A percentile compares a stretch with the other conserved stretches of the same genome.
phyloP scores from a whole-genome alignment of 1,140 invertebrate species.

The Meloidogyne chitwoodi region DNA sequence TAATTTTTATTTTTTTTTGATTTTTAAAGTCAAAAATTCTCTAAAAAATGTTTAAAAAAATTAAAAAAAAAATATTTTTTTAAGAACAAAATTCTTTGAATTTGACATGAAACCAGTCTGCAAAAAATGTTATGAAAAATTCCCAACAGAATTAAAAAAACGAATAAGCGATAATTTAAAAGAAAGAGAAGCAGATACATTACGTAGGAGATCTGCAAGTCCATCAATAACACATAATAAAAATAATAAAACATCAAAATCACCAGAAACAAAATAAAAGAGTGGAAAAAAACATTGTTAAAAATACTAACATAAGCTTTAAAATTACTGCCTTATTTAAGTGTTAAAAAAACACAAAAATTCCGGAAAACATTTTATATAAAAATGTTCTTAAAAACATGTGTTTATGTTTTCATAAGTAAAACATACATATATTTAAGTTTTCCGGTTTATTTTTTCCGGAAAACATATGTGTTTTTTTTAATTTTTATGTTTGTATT shows the following conservation, averaged over 20 bases:
- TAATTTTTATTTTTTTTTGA: neutral
- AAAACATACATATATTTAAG: too few relatives aligned
- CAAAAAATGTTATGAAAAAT: constrained; percentile 95
- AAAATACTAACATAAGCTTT: constrained; percentile 3
- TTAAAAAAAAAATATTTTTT: constrained; percentile 17
- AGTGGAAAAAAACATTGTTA: neutral
- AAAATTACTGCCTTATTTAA: constrained; percentile 2
- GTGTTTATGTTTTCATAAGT: too few relatives aligned
- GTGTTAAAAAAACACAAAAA: neutral
- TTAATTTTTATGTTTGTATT: too few relatives aligned
- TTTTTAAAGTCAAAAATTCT: too few relatives aligned
- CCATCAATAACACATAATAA: neutral
- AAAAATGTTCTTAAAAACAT: too few relatives aligned
- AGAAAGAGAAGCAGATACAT: constrained; percentile 45
- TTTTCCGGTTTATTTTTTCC: too few relatives aligned
- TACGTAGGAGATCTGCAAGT: constrained; percentile 19
- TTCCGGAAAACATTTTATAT: neutral
- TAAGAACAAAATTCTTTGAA: constrained; percentile 91
- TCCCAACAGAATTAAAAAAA: constrained; percentile 86
- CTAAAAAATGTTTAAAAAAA: too few relatives aligned
- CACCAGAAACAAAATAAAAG: constrained; percentile 4
- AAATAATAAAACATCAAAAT: constrained; percentile 14
- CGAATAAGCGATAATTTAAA: constrained; percentile 64
- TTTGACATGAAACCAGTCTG: constrained; percentile 96
- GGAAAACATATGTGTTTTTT: too few relatives aligned